These are phyloP conservation scores for Hippolais icterina DNA, from an alignment of 2,113 vertebrate species.

Conservation along the genomic window DNA sequence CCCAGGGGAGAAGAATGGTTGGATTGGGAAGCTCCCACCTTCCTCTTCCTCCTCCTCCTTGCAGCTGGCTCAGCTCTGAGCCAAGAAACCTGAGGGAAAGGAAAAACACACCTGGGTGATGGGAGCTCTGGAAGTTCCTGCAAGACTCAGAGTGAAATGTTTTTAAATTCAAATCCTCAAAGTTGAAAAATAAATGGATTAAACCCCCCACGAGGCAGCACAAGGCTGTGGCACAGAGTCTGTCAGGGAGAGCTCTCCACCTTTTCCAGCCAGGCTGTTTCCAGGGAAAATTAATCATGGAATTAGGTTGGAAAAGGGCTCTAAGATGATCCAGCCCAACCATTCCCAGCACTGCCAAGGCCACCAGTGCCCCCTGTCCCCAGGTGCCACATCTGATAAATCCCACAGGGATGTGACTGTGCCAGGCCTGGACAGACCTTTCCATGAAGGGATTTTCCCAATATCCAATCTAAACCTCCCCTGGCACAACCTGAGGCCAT, in stretches of 20 bases:
- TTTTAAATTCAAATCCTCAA: no score
- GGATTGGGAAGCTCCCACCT: background rate
- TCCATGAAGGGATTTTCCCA: background rate
- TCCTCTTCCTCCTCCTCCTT: background rate
- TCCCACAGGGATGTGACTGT: background rate
- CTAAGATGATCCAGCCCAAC: background rate
- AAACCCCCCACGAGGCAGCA: accelerated
- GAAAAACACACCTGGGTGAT: accelerated
- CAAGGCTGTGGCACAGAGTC: no score
- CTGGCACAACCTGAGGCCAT: background rate
- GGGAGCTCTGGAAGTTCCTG: background rate
- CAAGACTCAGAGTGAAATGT: accelerated
- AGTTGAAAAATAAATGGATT: background rate
- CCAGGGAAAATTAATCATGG: background rate
- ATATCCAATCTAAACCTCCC: background rate
- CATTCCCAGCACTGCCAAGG: background rate
- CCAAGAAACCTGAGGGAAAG: slow-evolving; percentile 47
- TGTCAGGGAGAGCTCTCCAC: background rate
- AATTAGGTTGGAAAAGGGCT: background rate
- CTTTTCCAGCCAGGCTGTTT: background rate
- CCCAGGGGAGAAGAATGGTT: background rate
- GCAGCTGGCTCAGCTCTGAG: background rate
- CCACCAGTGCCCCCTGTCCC: background rate
- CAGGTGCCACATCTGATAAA: background rate
- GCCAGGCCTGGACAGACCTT: background rate